Evolutionary conservation across 2,113 vertebrate species (phyloP).

Genomic region (Bostrychus sinensis): DNA sequence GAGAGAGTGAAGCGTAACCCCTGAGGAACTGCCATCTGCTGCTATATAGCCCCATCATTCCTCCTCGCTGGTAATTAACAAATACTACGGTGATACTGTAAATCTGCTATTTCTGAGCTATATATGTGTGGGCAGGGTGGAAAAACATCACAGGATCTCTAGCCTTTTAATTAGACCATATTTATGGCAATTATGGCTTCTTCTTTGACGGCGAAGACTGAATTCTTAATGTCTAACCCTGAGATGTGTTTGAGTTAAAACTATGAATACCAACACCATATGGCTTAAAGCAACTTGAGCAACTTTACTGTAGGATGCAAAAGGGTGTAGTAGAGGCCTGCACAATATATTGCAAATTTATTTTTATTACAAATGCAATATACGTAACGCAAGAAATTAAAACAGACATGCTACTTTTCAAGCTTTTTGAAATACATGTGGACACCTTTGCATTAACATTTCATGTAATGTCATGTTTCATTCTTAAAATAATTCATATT

Average conservation of each 20-base stretch:
- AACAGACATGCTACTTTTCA: no score
- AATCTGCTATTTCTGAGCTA: constrained; percentile 62
- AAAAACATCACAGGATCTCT: constrained; percentile 60
- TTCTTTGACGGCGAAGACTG: constrained; percentile 47
- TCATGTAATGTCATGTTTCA: no score
- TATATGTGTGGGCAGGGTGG: constrained; percentile 43
- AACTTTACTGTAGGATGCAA: no score
- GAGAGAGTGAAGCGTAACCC: constrained; percentile 45
- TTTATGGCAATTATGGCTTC: constrained; percentile 69
- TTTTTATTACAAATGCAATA: no score
- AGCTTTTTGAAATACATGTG: no score
- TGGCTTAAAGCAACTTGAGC: neutral
- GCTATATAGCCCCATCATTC: constrained; percentile 38
- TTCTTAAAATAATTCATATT: no score
- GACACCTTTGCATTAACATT: no score
- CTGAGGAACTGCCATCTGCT: constrained; percentile 60
- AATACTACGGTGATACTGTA: constrained; percentile 55
- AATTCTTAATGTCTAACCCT: constrained; percentile 67
- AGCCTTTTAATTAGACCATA: constrained; percentile 68
- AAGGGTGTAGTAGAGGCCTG: no score
- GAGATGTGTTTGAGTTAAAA: constrained; percentile 46
- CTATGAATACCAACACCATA: constrained; percentile 47
- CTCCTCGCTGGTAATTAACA: constrained; percentile 59
- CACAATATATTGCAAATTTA: no score
- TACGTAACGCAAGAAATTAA: no score